A percentile compares a stretch with the other conserved stretches of the same genome.
phyloP scores from a whole-genome alignment of 2,888 invertebrate species.

The Labia minor region DNA sequence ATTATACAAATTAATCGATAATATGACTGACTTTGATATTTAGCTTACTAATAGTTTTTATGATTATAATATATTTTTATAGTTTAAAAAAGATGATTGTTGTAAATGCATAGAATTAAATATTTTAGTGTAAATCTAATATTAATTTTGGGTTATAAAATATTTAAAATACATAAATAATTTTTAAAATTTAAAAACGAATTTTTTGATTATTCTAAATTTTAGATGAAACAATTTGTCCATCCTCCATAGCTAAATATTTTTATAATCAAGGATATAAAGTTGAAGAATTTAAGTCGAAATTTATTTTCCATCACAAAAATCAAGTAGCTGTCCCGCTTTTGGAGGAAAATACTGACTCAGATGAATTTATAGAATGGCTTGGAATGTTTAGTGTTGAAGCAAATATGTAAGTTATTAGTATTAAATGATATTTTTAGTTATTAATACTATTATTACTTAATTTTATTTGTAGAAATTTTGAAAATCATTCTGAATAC shows the following conservation, averaged over 20 bases:
- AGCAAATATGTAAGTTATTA: slow-evolving; percentile 33
- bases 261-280: slow-evolving; percentile 39
- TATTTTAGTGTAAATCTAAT: no score
- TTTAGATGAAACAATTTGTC: slow-evolving; percentile 39
- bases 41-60: no score
- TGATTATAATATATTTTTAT: no score
- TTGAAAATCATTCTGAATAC: slow-evolving; percentile 32
- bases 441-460: background rate
- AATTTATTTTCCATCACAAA: slow-evolving; percentile 32
- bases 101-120: no score
- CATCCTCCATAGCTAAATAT: slow-evolving; percentile 50
- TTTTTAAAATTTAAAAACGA: no score
- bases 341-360: slow-evolving; percentile 28
- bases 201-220: no score
- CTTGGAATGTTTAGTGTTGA: slow-evolving; percentile 42
- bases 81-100: no score
- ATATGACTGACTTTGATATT: no score
- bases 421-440: background rate
- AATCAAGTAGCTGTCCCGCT: slow-evolving; percentile 38
- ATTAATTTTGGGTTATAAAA: no score
- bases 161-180: no score
- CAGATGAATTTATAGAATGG: slow-evolving; percentile 43
- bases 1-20: no score
- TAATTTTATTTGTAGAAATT: slow-evolving; percentile 28
- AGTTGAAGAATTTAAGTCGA: slow-evolving; percentile 39